Evolutionary conservation across 2,113 vertebrate species (phyloP).

Genomic region (Leuciscus idus): DNA sequence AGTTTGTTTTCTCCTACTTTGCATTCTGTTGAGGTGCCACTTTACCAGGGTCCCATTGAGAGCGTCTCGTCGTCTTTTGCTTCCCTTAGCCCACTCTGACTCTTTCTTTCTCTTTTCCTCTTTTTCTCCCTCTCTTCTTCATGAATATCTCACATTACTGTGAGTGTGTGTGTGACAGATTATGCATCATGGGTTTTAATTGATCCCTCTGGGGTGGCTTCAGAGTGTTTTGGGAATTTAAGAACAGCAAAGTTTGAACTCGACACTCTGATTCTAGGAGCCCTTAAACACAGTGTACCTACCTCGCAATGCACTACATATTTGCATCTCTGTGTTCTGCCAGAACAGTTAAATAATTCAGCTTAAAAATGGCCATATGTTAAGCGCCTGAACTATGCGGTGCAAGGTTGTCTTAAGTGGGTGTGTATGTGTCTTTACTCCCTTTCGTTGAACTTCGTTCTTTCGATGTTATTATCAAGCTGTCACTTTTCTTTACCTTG

Average conservation of each 20-base stretch:
- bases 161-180: conserved; percentile 60
- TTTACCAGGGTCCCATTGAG: conserved; percentile 48
- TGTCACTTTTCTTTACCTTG: neutral
- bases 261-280: conserved; percentile 62
- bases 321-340: neutral
- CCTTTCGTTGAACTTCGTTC: neutral
- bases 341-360: conserved; percentile 10
- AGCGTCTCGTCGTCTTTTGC: conserved; percentile 25
- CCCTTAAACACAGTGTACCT: conserved; percentile 53
- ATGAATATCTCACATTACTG: conserved; percentile 61
- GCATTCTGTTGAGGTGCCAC: conserved; percentile 53
- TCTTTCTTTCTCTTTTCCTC: conserved; percentile 6
- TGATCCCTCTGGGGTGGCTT: conserved; percentile 75
- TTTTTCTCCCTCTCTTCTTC: conserved; percentile 41
- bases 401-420: neutral
- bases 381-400: neutral
- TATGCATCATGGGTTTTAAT: conserved; percentile 76
- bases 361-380: neutral
- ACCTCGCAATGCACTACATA: conserved; percentile 42
- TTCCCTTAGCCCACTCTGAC: conserved; percentile 3
- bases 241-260: conserved; percentile 65
- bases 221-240: conserved; percentile 61
- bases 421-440: neutral
- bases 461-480: neutral
- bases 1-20: conserved; percentile 54